A percentile compares a stretch with the other conserved stretches of the same genome.
Evolutionary conservation across 2,888 invertebrate species (phyloP).

Genomic region (Cerastoderma edule): DNA sequence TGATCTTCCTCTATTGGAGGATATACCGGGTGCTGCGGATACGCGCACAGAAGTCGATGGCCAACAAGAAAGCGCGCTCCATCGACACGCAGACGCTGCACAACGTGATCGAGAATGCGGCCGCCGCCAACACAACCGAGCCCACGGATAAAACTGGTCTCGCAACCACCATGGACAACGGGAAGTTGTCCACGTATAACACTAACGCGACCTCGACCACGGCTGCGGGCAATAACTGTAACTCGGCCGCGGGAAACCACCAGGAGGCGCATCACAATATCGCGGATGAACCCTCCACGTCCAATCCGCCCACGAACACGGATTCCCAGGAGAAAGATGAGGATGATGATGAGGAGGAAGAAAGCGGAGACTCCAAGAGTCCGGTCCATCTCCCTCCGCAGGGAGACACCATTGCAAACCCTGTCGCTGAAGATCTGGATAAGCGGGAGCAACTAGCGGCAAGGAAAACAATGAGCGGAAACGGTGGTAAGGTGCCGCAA

Average conservation of each 20-base stretch:
- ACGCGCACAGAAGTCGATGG: conserved; percentile 75
- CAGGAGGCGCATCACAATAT: conserved; percentile 57
- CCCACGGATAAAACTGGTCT: conserved; percentile 77
- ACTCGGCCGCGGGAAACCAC: conserved; percentile 42
- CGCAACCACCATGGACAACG: conserved; percentile 76
- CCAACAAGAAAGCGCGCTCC: conserved; percentile 70
- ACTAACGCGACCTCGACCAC: conserved; percentile 61
- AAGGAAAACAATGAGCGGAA: conserved; percentile 25
- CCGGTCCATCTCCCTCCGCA: conserved; percentile 84
- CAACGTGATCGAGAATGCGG: conserved; percentile 79
- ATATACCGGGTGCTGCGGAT: conserved; percentile 93
- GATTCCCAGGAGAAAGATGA: conserved; percentile 77
- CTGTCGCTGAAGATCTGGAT: conserved; percentile 87
- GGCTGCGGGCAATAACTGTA: conserved; percentile 69
- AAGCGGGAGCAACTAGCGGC: conserved; percentile 42
- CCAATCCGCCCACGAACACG: conserved; percentile 64
- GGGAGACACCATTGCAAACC: conserved; percentile 94
- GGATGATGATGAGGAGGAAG: conserved; percentile 74
- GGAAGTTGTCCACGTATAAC: conserved; percentile 75
- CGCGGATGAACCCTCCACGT: conserved; percentile 67
- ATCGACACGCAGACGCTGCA: conserved; percentile 72
- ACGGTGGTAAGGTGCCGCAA: too few species aligned
- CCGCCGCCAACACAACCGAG: conserved; percentile 67
- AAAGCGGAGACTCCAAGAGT: conserved; percentile 67
- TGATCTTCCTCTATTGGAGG: conserved; percentile 98